Evolutionary conservation across 2,113 vertebrate genomes (phyloP), one percentile per base, ranked within the genome.

Genomic region (Scomber colias): DNA sequence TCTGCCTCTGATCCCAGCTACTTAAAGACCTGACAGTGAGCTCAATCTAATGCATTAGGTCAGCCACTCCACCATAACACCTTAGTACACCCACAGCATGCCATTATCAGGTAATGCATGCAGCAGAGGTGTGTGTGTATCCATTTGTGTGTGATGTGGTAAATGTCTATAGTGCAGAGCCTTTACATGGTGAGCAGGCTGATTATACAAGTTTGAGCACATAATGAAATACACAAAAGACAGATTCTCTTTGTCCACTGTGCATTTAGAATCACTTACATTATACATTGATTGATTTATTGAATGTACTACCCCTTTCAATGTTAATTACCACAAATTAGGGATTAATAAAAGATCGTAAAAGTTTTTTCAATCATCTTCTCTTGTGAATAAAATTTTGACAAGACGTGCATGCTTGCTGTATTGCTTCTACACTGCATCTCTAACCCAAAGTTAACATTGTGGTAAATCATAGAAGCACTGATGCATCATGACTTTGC

Each of bases 11-110:
- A 92, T 91, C 90, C 89, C 70, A 83, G 86, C 86, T 93, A 92
- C 91, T 93, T 91, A 94, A 94, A 92, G 90, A 93, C 89, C 92
- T 86, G 90, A 90, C 92, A 90, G 88, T 86, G 82, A 92, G 84
- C 92, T 93, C 84, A 87, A 88, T 93, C 84, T 93, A 93, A 92
- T 93, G 89, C 89, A 91, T 92, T 90, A 90, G 92, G 91, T 92
- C 93, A 92, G 85, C 90, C 85, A 83, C 93, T 93, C 79, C 86
- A 91, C 83, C 70, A 75, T 87, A 85, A 88, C 90, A 93, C 81
- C 84, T 90, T 81, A 68, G 83, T 90, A 90, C 90, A 92, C 93
- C 90, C 90, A 94, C 93, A 79, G 91, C 78, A 87, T 89, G 85
- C 86, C 83, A 92, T 92, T 92, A 93, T 85, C 89, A 90, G 87